phyloP scores from a whole-genome alignment of 2,797 vertebrate species.

The Clarias platycephalus region DNA sequence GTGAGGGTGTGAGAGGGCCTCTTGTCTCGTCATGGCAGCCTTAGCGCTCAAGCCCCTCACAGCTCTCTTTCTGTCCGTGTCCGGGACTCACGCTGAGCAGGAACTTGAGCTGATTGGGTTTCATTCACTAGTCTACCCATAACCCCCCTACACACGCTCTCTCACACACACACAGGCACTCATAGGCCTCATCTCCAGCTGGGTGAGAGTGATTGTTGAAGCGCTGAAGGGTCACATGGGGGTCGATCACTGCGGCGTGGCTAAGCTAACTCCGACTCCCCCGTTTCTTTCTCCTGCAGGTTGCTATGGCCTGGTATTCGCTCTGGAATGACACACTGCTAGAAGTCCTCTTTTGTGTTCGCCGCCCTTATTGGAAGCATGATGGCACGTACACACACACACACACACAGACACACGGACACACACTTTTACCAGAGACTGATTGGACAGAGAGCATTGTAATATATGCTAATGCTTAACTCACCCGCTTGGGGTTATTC shows the following conservation, averaged over 20 bases:
- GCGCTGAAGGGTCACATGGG: slow-evolving; percentile 75
- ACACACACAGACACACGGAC: background rate
- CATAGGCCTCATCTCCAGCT: slow-evolving; percentile 78
- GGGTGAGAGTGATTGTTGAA: slow-evolving; percentile 77
- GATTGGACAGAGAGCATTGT: slow-evolving; percentile 10
- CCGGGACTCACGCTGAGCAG: slow-evolving; percentile 80
- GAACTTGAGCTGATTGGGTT: slow-evolving; percentile 85
- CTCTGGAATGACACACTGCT: slow-evolving; percentile 83
- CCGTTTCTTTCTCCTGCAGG: slow-evolving; percentile 64
- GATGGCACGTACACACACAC: slow-evolving; percentile 58
- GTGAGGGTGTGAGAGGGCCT: slow-evolving; percentile 41
- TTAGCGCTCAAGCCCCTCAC: slow-evolving; percentile 66
- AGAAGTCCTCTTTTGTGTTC: slow-evolving; percentile 65
- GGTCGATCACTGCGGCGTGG: slow-evolving; percentile 80
- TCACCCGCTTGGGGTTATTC: background rate
- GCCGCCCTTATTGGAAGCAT: slow-evolving; percentile 72
- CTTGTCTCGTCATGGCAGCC: slow-evolving; percentile 61
- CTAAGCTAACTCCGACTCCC: slow-evolving; percentile 68
- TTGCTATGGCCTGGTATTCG: slow-evolving; percentile 87
- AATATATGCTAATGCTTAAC: slow-evolving; percentile 17
- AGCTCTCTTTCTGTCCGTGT: slow-evolving; percentile 74
- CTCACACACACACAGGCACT: slow-evolving; percentile 25
- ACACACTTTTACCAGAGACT: slow-evolving; percentile 20
- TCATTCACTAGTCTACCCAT: slow-evolving; percentile 75
- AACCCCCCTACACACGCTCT: slow-evolving; percentile 5